These are phyloP conservation scores for Patella ulyssiponensis DNA, from an alignment of 2,888 invertebrate species.

Conservation along the genomic window DNA sequence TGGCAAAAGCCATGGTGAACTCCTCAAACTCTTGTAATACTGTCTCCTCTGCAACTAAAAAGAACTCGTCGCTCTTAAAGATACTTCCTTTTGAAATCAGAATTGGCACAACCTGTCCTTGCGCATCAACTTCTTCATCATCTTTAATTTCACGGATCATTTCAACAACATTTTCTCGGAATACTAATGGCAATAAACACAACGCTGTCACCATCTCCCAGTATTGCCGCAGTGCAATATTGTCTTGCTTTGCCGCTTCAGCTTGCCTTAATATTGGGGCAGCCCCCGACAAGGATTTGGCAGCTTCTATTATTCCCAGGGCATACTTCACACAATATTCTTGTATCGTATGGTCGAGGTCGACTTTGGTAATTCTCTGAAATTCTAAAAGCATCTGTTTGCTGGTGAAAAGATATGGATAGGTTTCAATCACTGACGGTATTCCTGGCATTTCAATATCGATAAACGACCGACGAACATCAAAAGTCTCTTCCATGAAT, in stretches of 20 bases:
- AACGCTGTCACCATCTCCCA: slow-evolving; percentile 68
- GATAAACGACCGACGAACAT: slow-evolving; percentile 58
- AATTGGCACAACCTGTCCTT: slow-evolving; percentile 65
- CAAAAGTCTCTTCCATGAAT: slow-evolving; percentile 63
- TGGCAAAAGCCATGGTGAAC: slow-evolving; percentile 65
- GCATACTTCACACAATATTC: slow-evolving; percentile 64
- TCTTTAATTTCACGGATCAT: slow-evolving; percentile 62
- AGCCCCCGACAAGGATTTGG: slow-evolving; percentile 52
- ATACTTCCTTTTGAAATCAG: slow-evolving; percentile 63
- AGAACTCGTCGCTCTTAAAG: slow-evolving; percentile 64
- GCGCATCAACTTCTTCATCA: slow-evolving; percentile 59
- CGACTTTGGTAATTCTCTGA: slow-evolving; percentile 61
- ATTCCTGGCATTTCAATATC: slow-evolving; percentile 62
- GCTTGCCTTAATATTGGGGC: slow-evolving; percentile 57
- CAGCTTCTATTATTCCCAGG: slow-evolving; percentile 57
- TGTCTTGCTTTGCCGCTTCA: slow-evolving; percentile 61
- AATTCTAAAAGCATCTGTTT: slow-evolving; percentile 62
- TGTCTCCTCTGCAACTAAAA: slow-evolving; percentile 63
- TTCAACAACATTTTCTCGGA: slow-evolving; percentile 63
- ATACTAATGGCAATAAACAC: slow-evolving; percentile 60
- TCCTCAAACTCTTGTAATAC: slow-evolving; percentile 66
- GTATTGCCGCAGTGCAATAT: slow-evolving; percentile 60
- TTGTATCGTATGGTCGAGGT: slow-evolving; percentile 63
- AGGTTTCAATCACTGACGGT: slow-evolving; percentile 57
- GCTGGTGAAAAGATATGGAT: slow-evolving; percentile 60